phyloP scores from a whole-genome alignment of 1,140 invertebrate genomes.

The Tetramorium alpestre region DNA sequence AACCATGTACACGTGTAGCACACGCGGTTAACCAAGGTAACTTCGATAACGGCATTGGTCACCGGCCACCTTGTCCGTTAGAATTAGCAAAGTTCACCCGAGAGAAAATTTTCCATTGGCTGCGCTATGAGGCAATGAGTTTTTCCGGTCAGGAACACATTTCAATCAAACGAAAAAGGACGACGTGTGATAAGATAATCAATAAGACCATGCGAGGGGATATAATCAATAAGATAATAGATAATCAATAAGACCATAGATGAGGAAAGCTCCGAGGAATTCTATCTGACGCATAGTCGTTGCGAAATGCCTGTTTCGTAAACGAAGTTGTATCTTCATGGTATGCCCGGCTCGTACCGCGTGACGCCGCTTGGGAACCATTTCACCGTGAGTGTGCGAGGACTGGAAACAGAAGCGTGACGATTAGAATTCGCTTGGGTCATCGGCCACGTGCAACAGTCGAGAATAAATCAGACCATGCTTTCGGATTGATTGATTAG shows the following conservation, averaged over 20 bases:
- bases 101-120: constrained; percentile 14
- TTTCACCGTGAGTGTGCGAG: constrained; percentile 5
- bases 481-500: neutral
- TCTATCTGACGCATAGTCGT: neutral
- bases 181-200: constrained; percentile 1
- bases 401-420: constrained; percentile 23
- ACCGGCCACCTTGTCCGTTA: constrained; percentile 6
- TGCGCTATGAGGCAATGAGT: neutral
- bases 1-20: constrained; percentile 17
- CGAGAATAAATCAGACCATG: constrained; percentile 41
- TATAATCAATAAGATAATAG: neutral
- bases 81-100: constrained; percentile 29
- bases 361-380: constrained; percentile 49
- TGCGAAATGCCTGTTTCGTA: neutral
- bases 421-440: constrained; percentile 35
- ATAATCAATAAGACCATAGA: constrained; percentile 14
- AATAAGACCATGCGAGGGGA: neutral
- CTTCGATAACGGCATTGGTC: constrained; percentile 36
- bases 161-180: neutral
- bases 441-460: constrained; percentile 28
- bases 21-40: constrained; percentile 40
- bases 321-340: constrained; percentile 29
- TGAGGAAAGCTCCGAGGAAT: neutral
- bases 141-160: neutral
- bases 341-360: constrained; percentile 12